Base-by-base conservation (phyloP, 2,888 invertebrate genomes). In the Drosophila leonis region DNA sequence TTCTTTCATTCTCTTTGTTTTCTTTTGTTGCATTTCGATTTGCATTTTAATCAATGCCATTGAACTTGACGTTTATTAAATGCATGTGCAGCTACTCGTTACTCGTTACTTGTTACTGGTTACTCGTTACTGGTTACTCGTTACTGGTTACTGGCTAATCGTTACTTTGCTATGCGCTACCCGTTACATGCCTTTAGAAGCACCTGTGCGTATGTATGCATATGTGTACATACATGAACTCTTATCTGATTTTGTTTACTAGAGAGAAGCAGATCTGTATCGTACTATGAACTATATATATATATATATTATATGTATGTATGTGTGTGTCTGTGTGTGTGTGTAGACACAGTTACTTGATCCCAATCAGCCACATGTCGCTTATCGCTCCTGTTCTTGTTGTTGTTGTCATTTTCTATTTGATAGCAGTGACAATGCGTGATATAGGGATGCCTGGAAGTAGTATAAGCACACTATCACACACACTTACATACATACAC, bases 1-100 rank as follows among this genome's bases (percentile, higher is more conserved):
- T 39, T 54, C 20, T 27, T 12, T 9, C 24, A 27, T 39, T 54
- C 37, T 27, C 42, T 42, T 56, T 55, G 56, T 57, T 65, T 48
- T 56, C 35, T 33, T 70, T 69, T 42, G 49, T 69, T 70, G 60
- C 41, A 51, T 63, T 76, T 71, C 60, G 49, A 54, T 75, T 69
- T 72, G 78, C 72, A 72, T 80, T 83, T 80, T 72, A 80, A 85
- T 88, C 75, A 86, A 81, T 86, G 85, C 84, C 87, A 86, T 83
- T 86, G 79, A 85, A 85, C 79, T 87, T 87, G 82, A 76, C 56
- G 82, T 76, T 80, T 80, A 80, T 68, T 74, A 64, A 87, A 68
- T 67, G 69, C 71, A 68, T 69, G 57, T 75, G 59, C 63, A 65
- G 27, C 42, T 56, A 54, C 39, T 35, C 46, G 29, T 55, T 39